phyloP scores from a whole-genome alignment of 2,888 invertebrate genomes.

The Ctena decussata region DNA sequence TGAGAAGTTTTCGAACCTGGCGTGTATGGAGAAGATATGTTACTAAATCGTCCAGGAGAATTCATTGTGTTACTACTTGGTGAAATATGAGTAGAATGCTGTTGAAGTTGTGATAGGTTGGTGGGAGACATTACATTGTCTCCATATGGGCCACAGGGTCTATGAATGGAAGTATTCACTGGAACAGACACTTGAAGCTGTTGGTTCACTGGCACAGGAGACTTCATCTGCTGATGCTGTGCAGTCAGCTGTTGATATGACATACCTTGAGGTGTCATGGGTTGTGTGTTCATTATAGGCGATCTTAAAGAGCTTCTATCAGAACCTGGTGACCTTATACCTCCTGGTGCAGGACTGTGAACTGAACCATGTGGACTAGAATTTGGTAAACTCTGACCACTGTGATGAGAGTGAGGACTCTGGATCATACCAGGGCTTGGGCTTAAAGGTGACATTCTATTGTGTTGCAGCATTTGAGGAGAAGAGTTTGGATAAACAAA shows the following conservation, averaged over 20 bases:
- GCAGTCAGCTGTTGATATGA: slow-evolving; percentile 52
- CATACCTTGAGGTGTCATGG: slow-evolving; percentile 37
- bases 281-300: slow-evolving; percentile 37
- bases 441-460: slow-evolving; percentile 80
- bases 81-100: slow-evolving; percentile 37
- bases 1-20: slow-evolving; percentile 57
- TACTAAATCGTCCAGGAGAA: slow-evolving; percentile 63
- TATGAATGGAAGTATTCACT: slow-evolving; percentile 34
- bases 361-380: slow-evolving; percentile 80
- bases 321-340: slow-evolving; percentile 69
- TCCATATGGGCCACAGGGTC: slow-evolving; percentile 48
- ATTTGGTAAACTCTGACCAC: slow-evolving; percentile 78
- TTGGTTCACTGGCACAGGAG: slow-evolving; percentile 57
- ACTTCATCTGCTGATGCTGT: slow-evolving; percentile 53
- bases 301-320: slow-evolving; percentile 36
- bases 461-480: slow-evolving; percentile 58
- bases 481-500: slow-evolving; percentile 69
- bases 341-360: slow-evolving; percentile 76
- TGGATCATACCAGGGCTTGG: slow-evolving; percentile 68
- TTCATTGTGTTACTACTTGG: slow-evolving; percentile 50
- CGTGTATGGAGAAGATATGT: slow-evolving; percentile 73
- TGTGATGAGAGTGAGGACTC: slow-evolving; percentile 82
- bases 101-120: slow-evolving; percentile 40
- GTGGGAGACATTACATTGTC: slow-evolving; percentile 14
- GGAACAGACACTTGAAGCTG: slow-evolving; percentile 69